phyloP scores from a whole-genome alignment of 2,888 invertebrate genomes.

The Chaetogeoica ovagalla region DNA sequence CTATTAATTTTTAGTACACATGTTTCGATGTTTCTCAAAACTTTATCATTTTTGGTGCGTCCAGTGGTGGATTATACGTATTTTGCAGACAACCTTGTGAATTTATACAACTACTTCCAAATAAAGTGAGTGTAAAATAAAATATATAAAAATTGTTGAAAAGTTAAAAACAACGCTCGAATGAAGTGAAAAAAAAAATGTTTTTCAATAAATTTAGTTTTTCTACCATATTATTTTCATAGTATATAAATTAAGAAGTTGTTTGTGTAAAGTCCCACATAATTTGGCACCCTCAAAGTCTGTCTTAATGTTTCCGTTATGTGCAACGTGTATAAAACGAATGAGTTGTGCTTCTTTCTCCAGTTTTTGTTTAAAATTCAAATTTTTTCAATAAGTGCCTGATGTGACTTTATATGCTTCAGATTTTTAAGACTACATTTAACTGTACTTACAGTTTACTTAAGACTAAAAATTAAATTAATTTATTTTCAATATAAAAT shows the following conservation, averaged over 20 bases:
- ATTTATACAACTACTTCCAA: conserved; percentile 78
- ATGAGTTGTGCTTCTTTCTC: too few species aligned
- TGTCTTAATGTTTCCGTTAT: too few species aligned
- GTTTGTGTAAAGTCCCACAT: not conserved
- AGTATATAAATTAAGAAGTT: not conserved
- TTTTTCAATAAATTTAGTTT: not conserved
- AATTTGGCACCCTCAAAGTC: too few species aligned
- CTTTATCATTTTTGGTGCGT: conserved; percentile 76
- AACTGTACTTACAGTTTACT: too few species aligned
- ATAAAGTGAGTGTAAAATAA: conserved; percentile 64
- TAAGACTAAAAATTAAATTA: too few species aligned
- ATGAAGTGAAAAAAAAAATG: not conserved
- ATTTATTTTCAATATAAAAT: too few species aligned
- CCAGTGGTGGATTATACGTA: conserved; percentile 79
- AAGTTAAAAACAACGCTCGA: not conserved
- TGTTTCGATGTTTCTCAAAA: conserved; percentile 75
- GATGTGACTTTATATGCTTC: too few species aligned
- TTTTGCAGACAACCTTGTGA: conserved; percentile 74
- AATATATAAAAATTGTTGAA: not conserved
- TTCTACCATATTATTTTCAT: not conserved
- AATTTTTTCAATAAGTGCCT: too few species aligned
- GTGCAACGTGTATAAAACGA: too few species aligned
- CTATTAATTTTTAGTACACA: conserved; percentile 67
- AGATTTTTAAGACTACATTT: too few species aligned
- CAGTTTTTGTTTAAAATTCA: too few species aligned